A percentile compares a stretch with the other conserved stretches of the same genome.
Conservation (phyloP, 2,797 vertebrate species). For the Helarctos malayanus region DNA sequence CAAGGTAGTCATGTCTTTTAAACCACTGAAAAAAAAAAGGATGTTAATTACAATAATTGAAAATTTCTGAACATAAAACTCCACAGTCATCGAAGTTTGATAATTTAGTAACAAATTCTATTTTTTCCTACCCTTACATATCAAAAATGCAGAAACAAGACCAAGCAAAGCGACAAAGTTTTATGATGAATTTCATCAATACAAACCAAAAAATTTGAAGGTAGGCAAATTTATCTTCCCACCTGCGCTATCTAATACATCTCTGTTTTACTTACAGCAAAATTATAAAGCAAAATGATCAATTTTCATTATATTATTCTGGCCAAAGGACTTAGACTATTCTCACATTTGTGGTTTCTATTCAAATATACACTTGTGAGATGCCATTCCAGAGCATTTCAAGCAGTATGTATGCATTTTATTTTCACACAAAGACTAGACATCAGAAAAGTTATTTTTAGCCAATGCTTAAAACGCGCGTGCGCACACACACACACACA, state of each 20-base stretch:
- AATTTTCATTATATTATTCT: not conserved
- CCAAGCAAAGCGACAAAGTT: not conserved
- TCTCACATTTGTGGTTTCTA: not conserved
- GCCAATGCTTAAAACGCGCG: not conserved
- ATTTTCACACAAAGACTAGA: not conserved
- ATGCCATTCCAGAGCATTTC: not conserved
- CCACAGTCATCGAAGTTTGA: not conserved
- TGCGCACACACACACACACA: too few relatives aligned
- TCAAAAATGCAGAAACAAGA: not conserved
- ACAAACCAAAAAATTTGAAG: not conserved
- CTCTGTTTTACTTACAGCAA: not conserved
- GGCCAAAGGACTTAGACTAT: not conserved
- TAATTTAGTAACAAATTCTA: not conserved
- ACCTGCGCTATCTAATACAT: not conserved
- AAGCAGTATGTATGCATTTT: not conserved
- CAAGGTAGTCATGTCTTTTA: not conserved
- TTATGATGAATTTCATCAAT: not conserved
- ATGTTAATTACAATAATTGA: not conserved
- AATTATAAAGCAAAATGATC: not conserved
- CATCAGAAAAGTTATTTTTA: not conserved
- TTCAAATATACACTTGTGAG: not conserved
- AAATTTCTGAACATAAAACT: not conserved
- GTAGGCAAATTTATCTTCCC: not conserved
- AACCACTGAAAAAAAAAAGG: not conserved
- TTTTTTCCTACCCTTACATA: constrained; percentile 57